Evolutionary conservation across 1,140 invertebrate genomes (phyloP).

Genomic region (Drosophila novamexicana): DNA sequence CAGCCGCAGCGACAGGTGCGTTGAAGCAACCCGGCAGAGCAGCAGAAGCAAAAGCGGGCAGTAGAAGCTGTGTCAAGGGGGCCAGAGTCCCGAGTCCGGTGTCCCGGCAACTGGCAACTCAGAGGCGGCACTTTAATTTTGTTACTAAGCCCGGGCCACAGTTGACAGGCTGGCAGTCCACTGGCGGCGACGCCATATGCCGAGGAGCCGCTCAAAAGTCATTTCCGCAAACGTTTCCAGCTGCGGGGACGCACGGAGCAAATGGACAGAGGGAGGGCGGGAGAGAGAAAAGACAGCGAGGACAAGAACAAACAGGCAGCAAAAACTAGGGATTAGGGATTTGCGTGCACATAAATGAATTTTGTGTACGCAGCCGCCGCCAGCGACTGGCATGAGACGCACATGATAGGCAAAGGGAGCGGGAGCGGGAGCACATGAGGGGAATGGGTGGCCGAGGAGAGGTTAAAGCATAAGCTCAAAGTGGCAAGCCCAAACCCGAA

Average conservation of each 20-base stretch:
- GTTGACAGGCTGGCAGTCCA: constrained; percentile 30
- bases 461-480: constrained; percentile 28
- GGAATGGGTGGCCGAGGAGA: background rate
- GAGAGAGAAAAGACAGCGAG: constrained; percentile 8
- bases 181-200: constrained; percentile 48
- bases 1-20: background rate
- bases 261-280: no score
- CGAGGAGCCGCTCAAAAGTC: constrained; percentile 78
- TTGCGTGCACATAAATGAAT: constrained; percentile 82
- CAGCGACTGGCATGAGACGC: constrained; percentile 24
- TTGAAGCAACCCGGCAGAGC: no score
- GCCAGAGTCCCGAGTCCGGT: constrained; percentile 7
- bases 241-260: constrained; percentile 5
- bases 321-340: constrained; percentile 81
- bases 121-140: constrained; percentile 73
- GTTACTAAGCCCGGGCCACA: constrained; percentile 68
- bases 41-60: constrained; percentile 7
- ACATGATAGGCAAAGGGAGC: constrained; percentile 8
- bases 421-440: background rate
- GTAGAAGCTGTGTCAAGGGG: constrained; percentile 35
- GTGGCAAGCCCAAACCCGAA: constrained; percentile 23
- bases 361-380: constrained; percentile 64
- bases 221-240: constrained; percentile 79
- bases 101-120: constrained; percentile 35
- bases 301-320: constrained; percentile 59